These are phyloP conservation scores for Drosophila miranda DNA, from an alignment of 1,140 invertebrate species.

Conservation along the genomic window DNA sequence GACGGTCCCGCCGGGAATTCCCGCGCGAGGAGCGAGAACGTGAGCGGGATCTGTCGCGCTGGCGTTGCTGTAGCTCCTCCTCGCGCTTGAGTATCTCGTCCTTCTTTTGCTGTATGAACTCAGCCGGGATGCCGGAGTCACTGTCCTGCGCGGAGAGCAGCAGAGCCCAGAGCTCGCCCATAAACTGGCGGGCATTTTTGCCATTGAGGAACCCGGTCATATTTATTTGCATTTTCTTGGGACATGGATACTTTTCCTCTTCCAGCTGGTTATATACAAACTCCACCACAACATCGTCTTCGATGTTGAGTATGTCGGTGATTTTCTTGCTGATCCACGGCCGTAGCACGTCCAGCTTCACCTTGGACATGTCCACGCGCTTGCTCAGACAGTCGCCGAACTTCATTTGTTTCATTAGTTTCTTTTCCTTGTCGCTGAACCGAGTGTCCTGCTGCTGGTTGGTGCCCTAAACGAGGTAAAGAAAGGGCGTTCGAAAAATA, in stretches of 20 bases:
- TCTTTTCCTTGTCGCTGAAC: conserved; percentile 99
- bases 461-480: conserved; percentile 89
- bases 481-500: not conserved
- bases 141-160: conserved; percentile 97
- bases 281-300: conserved; percentile 99
- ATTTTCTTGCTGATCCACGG: conserved; percentile 99
- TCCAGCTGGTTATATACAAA: conserved; percentile 99
- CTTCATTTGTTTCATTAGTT: conserved; percentile 99
- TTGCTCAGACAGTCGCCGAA: conserved; percentile 95
- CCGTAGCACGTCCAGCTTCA: conserved; percentile 98
- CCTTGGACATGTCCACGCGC: conserved; percentile 99
- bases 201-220: conserved; percentile 99
- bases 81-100: conserved; percentile 95
- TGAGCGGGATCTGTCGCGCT: conserved; percentile 60
- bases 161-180: conserved; percentile 98
- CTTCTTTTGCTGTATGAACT: conserved; percentile 97
- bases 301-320: conserved; percentile 96
- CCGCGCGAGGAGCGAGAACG: conserved; percentile 44
- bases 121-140: conserved; percentile 95
- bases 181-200: conserved; percentile 98
- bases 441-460: conserved; percentile 99
- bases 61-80: conserved; percentile 82
- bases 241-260: conserved; percentile 95
- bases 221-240: conserved; percentile 99
- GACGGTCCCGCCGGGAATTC: conserved; percentile 52